phyloP scores from a whole-genome alignment of 2,888 invertebrate genomes.

The Nomada goodeniana region DNA sequence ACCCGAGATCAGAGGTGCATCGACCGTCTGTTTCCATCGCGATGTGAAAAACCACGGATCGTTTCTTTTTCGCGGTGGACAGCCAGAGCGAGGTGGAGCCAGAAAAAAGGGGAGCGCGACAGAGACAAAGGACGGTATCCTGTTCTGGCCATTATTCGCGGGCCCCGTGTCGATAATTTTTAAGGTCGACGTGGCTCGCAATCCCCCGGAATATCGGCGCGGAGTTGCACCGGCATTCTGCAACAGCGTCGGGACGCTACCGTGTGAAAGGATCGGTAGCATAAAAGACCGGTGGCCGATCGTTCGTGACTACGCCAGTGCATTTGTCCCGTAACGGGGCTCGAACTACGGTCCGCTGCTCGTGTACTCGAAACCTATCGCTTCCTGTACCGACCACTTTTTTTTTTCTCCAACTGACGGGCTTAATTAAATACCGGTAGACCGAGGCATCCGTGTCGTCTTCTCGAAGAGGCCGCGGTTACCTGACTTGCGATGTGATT shows the following conservation, averaged over 20 bases:
- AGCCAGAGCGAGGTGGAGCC: conserved; percentile 14
- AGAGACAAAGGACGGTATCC: conserved; percentile 16
- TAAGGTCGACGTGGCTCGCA: conserved; percentile 52
- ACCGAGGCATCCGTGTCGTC: conserved; percentile 47
- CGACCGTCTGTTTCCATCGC: conserved; percentile 55
- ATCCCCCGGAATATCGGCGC: conserved; percentile 56
- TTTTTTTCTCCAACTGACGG: conserved; percentile 62
- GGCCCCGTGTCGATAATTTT: conserved; percentile 65
- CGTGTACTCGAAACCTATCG: conserved; percentile 72
- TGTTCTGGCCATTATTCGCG: conserved; percentile 47
- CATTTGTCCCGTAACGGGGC: conserved; percentile 70
- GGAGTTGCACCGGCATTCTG: conserved; percentile 59
- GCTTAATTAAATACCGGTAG: conserved; percentile 71
- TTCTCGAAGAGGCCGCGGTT: conserved; percentile 28
- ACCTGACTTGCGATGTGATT: conserved; percentile 36
- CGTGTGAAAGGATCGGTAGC: background rate
- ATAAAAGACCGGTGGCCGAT: conserved; percentile 2
- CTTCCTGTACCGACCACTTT: conserved; percentile 74
- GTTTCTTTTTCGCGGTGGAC: conserved; percentile 34
- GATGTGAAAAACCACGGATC: conserved; percentile 56
- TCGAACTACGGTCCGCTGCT: conserved; percentile 65
- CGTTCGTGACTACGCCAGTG: conserved; percentile 68
- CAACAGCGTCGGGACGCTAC: conserved; percentile 38
- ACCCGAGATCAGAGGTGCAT: conserved; percentile 42
- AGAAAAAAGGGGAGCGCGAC: conserved; percentile 25